These are phyloP conservation scores for Forbesichthys agassizii DNA, from an alignment of 2,113 vertebrate species.

Conservation along the genomic window DNA sequence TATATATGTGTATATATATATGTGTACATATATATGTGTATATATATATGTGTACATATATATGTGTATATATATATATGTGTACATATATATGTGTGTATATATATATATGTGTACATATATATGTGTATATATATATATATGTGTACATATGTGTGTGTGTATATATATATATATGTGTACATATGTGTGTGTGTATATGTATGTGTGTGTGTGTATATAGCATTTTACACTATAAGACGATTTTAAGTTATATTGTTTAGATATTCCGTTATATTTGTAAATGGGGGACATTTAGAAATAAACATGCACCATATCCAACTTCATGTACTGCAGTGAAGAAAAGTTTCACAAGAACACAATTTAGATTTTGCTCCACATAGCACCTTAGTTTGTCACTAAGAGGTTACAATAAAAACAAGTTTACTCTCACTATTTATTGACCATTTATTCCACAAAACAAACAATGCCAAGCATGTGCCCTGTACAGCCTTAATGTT, in stretches of 20 bases:
- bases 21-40: too few species aligned
- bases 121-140: too few species aligned
- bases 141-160: too few species aligned
- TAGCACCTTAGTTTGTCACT: background rate
- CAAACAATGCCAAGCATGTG: conserved; percentile 79
- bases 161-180: too few species aligned
- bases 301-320: background rate
- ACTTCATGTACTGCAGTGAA: background rate
- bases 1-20: too few species aligned
- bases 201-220: background rate
- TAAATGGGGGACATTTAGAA: background rate
- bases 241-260: background rate
- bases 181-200: too few species aligned
- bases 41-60: too few species aligned
- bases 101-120: too few species aligned
- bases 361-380: background rate
- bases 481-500: conserved; percentile 77
- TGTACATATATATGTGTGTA: too few species aligned
- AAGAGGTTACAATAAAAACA: conserved; percentile 26
- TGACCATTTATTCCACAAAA: conserved; percentile 82
- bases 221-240: background rate
- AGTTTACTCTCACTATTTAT: conserved; percentile 60
- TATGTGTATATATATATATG: too few species aligned
- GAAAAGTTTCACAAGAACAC: background rate
- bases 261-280: background rate